These are phyloP conservation scores for Enteromius unitaeniatus DNA, from an alignment of 2,797 vertebrate genomes.

Conservation along the genomic window DNA sequence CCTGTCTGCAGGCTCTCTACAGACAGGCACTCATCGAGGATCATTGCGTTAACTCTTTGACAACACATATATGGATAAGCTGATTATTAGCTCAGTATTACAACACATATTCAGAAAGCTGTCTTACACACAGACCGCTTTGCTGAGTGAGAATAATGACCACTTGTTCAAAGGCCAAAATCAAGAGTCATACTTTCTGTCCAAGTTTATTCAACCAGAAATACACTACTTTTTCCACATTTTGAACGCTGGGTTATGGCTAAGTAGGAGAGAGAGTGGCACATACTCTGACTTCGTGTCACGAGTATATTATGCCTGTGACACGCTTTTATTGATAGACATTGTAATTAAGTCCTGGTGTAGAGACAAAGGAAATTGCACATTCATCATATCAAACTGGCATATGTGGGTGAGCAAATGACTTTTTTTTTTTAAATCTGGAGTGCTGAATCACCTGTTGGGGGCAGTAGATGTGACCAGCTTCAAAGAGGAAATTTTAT, in stretches of 20 bases:
- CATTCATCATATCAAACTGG: slow-evolving; percentile 80
- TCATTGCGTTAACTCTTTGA: slow-evolving; percentile 52
- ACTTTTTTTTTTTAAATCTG: slow-evolving; percentile 64
- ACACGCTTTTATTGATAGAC: slow-evolving; percentile 74
- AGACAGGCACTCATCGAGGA: slow-evolving; percentile 41
- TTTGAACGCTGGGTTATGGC: slow-evolving; percentile 16
- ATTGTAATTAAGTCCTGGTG: slow-evolving; percentile 75
- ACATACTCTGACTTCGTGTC: slow-evolving; percentile 65
- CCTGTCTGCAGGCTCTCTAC: slow-evolving; percentile 57
- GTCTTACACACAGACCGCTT: slow-evolving; percentile 13
- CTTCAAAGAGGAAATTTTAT: background rate
- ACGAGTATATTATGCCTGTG: slow-evolving; percentile 62
- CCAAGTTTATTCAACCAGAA: background rate
- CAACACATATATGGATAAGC: slow-evolving; percentile 37
- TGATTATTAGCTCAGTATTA: slow-evolving; percentile 36
- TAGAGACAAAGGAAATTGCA: slow-evolving; percentile 79
- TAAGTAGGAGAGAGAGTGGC: slow-evolving; percentile 59
- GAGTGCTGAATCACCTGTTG: slow-evolving; percentile 31
- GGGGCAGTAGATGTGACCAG: slow-evolving; percentile 26
- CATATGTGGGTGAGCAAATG: slow-evolving; percentile 71
- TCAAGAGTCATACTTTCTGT: background rate
- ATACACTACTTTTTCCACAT: background rate
- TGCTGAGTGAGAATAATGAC: slow-evolving; percentile 34
- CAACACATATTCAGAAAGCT: slow-evolving; percentile 36
- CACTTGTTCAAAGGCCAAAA: background rate